Base-by-base conservation (phyloP, 2,888 invertebrate species). In the Linyphia triangularis region DNA sequence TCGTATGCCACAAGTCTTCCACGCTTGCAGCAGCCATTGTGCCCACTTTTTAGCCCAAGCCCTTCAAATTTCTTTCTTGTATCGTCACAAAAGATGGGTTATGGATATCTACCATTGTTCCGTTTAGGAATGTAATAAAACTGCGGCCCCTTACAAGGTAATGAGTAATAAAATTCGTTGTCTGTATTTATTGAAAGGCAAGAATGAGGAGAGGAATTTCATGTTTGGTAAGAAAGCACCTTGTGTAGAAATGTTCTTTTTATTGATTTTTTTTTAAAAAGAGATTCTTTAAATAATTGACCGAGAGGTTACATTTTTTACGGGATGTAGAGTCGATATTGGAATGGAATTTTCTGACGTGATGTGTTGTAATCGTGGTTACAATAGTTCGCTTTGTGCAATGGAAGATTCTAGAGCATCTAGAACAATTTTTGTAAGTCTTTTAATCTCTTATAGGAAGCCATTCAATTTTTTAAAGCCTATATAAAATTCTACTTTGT, bases 1-100 rank as follows among this genome's bases (percentile, higher is more conserved):
- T 33, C 67, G 67, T 79, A 19, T 5, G 67, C 28, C 81, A 59
- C 81, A 81, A 33, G 81, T 70, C 81, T 59, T 59, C 70, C 69
- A 69, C 26, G n/a, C 26, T 81, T 59, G 57, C 43, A 28, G 26
- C n/a, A n/a, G n/a, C 5, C 33, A 6, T 33, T 33, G 33, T 33
- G 7, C 26, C 26, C 28, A 61, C 19, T 9, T 19, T 61, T 61
- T 61, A 61, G 19, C 33, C 5, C 33, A 51, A 51, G 51, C 51
- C 51, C 51, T 51, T 51, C n/a, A n/a, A 13, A 51, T 51, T 51
- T 51, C n/a, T n/a, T n/a, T n/a, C n/a, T n/a, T n/a, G n/a, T n/a
- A n/a, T n/a, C 33, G 5, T 4, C 51, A 51, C 51, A 51, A 51
- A 51, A 51, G 51, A n/a, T n/a, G 51, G 51, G 51, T 16, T n/a